Evolutionary conservation across 1,140 invertebrate species (phyloP), one percentile per base, ranked within the genome.

Genomic region (Laodelphax striatellus): DNA sequence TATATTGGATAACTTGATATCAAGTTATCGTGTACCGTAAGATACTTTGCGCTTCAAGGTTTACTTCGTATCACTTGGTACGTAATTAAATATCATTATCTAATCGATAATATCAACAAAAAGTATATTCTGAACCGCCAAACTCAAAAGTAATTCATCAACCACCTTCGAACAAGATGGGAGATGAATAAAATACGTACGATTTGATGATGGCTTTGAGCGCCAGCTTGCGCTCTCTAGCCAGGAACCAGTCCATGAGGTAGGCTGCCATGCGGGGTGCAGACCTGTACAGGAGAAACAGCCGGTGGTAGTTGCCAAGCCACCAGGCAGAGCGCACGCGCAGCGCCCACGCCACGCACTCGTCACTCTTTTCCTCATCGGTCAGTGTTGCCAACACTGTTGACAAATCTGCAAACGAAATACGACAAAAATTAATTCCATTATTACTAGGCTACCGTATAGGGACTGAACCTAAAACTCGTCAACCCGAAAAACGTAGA

Each of bases 211-310:
- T 90, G 69, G 79, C 79, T 77, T 92, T 95, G 66, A 98, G 77
- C 66, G 94, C 94, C 67, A 79, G 75, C 76, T 92, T 96, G 70
- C 95, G 79, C 72, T 96, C 93, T 70, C 94, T 79, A 52, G 93
- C 86, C 69, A 93, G 82, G 80, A 98, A 97, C 94, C 94, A 97
- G 75, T 98, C 94, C 75, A 98, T 91, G 54, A 99, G 80, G 76
- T 92, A 96, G 22, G 88, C 88, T n/a, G 91, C 86, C 95, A 98
- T 98, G 71, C 89, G 82, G 10, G 96, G 96, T 19, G 95, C 87
- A 52, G 72, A 73, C 62, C 80, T 80, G 75, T 97, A 97, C 50
- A 98, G 76, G 68, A 86, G 80, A 79, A 98, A 98, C 74, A 98
- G 90, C 72, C 81, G 86, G 73, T 91, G 86, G 73, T 92, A 94